These are phyloP conservation scores for Germaria angustata DNA, from an alignment of 2,888 invertebrate genomes.

Conservation along the genomic window DNA sequence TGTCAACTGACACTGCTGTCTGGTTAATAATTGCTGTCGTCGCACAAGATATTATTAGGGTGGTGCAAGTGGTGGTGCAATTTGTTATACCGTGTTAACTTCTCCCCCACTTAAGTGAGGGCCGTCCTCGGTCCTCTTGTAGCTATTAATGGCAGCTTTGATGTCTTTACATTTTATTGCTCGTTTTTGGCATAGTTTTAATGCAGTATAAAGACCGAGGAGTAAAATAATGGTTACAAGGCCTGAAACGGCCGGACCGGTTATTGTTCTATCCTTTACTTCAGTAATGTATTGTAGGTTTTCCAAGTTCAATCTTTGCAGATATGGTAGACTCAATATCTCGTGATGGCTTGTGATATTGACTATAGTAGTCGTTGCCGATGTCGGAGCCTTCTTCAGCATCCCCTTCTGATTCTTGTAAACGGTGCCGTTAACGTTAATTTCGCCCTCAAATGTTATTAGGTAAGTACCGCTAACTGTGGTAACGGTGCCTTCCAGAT, in stretches of 20 bases:
- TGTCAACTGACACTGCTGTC: too few species aligned
- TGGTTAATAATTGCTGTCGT: too few species aligned
- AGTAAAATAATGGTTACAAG: too few species aligned
- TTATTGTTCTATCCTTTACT: constrained; percentile 21
- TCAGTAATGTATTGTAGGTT: constrained; percentile 43
- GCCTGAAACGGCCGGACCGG: neutral
- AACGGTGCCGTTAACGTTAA: constrained; percentile 40
- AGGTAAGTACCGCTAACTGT: constrained; percentile 52
- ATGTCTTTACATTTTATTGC: too few species aligned
- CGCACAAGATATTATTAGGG: too few species aligned
- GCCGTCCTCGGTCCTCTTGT: constrained; percentile 35
- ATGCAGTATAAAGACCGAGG: too few species aligned
- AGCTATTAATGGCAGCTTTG: constrained; percentile 23
- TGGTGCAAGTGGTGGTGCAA: too few species aligned
- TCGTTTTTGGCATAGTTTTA: too few species aligned
- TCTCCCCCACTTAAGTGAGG: constrained; percentile 14
- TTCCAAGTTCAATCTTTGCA: constrained; percentile 50
- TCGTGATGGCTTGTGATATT: constrained; percentile 60
- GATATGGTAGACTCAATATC: constrained; percentile 53
- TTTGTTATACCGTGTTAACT: constrained; percentile 18
- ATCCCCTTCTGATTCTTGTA: constrained; percentile 48
- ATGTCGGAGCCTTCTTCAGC: constrained; percentile 22
- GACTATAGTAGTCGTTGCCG: constrained; percentile 8
- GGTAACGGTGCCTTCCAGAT: constrained; percentile 18
- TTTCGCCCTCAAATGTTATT: too few species aligned